phyloP scores from a whole-genome alignment of 37 sponge, comb jelly and placozoan genomes.

The Axinella damicornis region DNA sequence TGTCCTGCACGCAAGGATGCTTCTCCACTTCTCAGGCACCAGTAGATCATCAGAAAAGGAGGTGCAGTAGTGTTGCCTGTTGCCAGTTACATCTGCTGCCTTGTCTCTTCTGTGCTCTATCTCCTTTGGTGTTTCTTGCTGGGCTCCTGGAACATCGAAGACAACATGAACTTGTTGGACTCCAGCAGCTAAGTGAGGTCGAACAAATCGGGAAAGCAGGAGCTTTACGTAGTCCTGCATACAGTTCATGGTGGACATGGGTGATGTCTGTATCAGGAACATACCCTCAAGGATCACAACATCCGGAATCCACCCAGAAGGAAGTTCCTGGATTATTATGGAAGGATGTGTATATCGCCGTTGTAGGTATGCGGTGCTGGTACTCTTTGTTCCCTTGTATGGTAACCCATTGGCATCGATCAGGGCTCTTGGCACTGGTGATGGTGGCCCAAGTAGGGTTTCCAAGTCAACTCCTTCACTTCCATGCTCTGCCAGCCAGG shows the following conservation, averaged over 20 bases:
- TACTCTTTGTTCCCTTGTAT: neutral
- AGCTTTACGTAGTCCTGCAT: conserved; percentile 4
- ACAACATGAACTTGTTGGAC: conserved; percentile 8
- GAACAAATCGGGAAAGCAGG: neutral
- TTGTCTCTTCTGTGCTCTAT: conserved; percentile 15
- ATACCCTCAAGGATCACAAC: conserved; percentile 28
- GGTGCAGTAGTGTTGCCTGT: neutral
- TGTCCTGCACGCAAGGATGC: neutral
- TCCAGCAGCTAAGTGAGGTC: conserved; percentile 19
- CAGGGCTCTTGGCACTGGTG: conserved; percentile 8
- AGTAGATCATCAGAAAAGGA: neutral
- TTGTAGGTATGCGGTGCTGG: neutral
- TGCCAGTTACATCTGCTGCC: neutral
- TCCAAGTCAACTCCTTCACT: neutral
- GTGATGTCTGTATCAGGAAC: conserved; percentile 38
- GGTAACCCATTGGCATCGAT: neutral
- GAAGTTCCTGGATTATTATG: neutral
- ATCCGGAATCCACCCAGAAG: conserved; percentile 12
- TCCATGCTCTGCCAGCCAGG: conserved; percentile 4
- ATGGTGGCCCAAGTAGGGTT: neutral
- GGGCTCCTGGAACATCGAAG: conserved; percentile 18
- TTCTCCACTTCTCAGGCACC: neutral
- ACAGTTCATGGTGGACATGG: too few species aligned
- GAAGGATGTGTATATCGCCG: neutral
- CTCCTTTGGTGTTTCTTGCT: conserved; percentile 7